A percentile compares a stretch with the other conserved stretches of the same genome.
These are phyloP conservation scores for Cremastobaeus sp. DNA, from an alignment of 2,888 invertebrate genomes.

Conservation along the genomic window DNA sequence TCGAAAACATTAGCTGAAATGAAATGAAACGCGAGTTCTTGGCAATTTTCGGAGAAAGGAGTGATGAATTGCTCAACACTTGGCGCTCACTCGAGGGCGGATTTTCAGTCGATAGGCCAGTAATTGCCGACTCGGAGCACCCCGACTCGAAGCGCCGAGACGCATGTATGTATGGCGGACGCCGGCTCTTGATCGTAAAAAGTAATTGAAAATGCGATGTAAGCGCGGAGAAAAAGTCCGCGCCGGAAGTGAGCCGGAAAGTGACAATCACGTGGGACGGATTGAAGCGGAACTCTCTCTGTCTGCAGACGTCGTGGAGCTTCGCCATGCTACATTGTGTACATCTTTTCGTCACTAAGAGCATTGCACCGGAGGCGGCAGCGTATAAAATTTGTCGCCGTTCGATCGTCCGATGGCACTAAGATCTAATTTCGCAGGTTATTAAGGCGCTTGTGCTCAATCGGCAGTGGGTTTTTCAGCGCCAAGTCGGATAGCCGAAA, in stretches of 20 bases:
- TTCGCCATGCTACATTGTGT: constrained; percentile 35
- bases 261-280: constrained; percentile 75
- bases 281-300: constrained; percentile 70
- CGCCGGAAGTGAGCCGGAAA: constrained; percentile 77
- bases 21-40: neutral
- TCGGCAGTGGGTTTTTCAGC: no score
- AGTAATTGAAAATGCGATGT: constrained; percentile 75
- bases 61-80: constrained; percentile 56
- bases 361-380: constrained; percentile 13
- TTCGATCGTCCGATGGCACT: neutral
- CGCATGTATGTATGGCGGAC: constrained; percentile 51
- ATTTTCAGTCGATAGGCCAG: constrained; percentile 63
- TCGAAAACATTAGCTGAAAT: no score
- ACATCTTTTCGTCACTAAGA: constrained; percentile 30
- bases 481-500: no score
- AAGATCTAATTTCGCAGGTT: constrained; percentile 1
- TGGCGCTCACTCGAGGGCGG: constrained; percentile 60
- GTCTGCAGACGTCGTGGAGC: constrained; percentile 69
- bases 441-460: no score
- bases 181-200: constrained; percentile 73
- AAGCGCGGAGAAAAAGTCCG: constrained; percentile 69
- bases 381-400: constrained; percentile 1
- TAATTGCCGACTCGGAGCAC: constrained; percentile 64
- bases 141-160: constrained; percentile 46
- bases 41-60: constrained; percentile 37